Conservation (phyloP, 2,113 vertebrate genomes). For the Urocynchramus pylzowi region DNA sequence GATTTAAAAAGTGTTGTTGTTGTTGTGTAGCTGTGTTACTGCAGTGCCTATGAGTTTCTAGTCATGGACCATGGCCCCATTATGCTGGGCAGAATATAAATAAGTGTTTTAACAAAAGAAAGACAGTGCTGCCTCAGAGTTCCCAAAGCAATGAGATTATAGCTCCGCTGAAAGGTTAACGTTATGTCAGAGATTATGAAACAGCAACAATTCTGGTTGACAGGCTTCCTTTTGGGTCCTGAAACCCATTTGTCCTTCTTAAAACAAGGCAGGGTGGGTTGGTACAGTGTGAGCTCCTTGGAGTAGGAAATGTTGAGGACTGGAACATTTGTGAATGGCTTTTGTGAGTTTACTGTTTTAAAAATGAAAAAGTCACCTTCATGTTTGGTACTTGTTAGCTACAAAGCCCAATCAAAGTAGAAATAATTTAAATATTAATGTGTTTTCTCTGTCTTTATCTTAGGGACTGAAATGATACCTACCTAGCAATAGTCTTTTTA, state of each 20-base stretch:
- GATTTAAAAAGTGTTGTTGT: neutral
- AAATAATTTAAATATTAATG: neutral
- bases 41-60: neutral
- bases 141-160: conserved; percentile 4
- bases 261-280: neutral
- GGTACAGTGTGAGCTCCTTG: neutral
- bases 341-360: neutral
- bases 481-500: neutral
- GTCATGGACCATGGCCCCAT: neutral
- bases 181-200: conserved; percentile 10
- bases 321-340: neutral
- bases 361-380: neutral
- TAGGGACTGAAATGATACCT: neutral
- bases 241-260: neutral
- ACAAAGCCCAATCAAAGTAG: neutral
- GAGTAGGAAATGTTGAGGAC: neutral
- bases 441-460: neutral
- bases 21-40: neutral
- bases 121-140: neutral
- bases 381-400: neutral
- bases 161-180: conserved; percentile 6
- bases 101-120: conserved; percentile 23
- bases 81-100: conserved; percentile 16
- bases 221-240: neutral
- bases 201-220: neutral